These are phyloP conservation scores for Grapholita molesta DNA, from an alignment of 1,140 invertebrate genomes.

Conservation along the genomic window DNA sequence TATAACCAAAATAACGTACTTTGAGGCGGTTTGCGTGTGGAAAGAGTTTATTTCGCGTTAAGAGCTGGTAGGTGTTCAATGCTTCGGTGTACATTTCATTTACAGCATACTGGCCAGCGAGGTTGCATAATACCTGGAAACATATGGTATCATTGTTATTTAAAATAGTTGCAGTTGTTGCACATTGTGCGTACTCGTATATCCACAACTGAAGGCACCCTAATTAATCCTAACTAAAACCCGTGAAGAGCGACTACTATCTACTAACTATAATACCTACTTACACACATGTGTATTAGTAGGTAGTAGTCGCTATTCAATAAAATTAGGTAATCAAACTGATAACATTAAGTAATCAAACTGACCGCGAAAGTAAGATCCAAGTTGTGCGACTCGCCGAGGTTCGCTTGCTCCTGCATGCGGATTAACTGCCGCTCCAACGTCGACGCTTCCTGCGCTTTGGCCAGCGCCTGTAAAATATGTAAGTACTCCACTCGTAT, in stretches of 20 bases:
- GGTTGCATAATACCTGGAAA: conserved; percentile 92
- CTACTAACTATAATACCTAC: too few species aligned
- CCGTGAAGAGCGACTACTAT: too few species aligned
- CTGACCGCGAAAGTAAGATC: conserved; percentile 95
- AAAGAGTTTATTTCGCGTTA: conserved; percentile 92
- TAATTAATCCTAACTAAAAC: too few species aligned
- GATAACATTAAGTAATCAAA: not conserved
- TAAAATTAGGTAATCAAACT: not conserved
- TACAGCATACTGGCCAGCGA: conserved; percentile 94
- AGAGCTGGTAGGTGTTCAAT: conserved; percentile 95
- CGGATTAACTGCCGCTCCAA: conserved; percentile 94
- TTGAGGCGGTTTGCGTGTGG: conserved; percentile 94
- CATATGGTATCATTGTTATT: not conserved
- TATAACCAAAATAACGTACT: conserved; percentile 45
- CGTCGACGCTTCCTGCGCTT: conserved; percentile 97
- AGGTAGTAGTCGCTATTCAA: too few species aligned
- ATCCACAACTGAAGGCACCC: too few species aligned
- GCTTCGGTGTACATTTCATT: conserved; percentile 98
- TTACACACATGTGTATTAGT: too few species aligned
- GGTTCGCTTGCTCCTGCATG: conserved; percentile 92
- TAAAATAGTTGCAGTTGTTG: too few species aligned
- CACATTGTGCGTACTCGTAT: too few species aligned
- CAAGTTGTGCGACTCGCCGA: conserved; percentile 93
- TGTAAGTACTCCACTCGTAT: not conserved
- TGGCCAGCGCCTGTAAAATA: conserved; percentile 84